These are phyloP conservation scores for Tetramorium bicarinatum DNA, from an alignment of 2,888 invertebrate species.

Conservation along the genomic window DNA sequence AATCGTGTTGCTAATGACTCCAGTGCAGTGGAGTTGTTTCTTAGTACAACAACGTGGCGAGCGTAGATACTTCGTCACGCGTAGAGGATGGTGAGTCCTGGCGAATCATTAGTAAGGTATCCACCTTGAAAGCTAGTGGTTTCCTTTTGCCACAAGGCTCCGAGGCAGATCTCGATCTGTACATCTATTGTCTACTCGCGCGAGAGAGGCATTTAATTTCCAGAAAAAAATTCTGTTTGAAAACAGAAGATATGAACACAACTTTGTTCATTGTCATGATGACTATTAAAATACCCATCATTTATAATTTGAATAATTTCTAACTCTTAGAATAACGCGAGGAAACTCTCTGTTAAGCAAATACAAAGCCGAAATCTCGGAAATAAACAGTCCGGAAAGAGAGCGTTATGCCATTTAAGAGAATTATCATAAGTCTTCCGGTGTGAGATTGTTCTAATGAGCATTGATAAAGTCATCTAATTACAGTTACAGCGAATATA, in stretches of 20 bases:
- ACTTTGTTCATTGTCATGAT: slow-evolving; percentile 6
- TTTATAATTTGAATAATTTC: slow-evolving; percentile 7
- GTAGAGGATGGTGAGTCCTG: slow-evolving; percentile 69
- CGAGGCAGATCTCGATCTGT: slow-evolving; percentile 58
- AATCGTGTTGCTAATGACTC: slow-evolving; percentile 75
- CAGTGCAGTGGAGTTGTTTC: slow-evolving; percentile 70
- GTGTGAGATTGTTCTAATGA: slow-evolving; percentile 45
- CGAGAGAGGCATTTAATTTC: slow-evolving; percentile 17
- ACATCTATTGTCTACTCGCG: slow-evolving; percentile 40
- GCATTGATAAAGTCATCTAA: slow-evolving; percentile 71
- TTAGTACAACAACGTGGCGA: slow-evolving; percentile 71
- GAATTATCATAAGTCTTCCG: not conserved
- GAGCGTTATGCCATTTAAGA: not conserved
- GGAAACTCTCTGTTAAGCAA: not conserved
- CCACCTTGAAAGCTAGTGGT: slow-evolving; percentile 64
- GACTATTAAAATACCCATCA: not conserved
- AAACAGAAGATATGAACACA: not conserved
- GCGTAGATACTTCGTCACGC: slow-evolving; percentile 74
- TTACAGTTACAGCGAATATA: slow-evolving; percentile 63
- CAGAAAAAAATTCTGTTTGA: slow-evolving; percentile 1
- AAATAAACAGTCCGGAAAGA: not conserved
- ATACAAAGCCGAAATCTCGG: not conserved
- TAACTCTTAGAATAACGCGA: not conserved
- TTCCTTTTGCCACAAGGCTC: slow-evolving; percentile 51
- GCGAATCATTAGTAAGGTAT: slow-evolving; percentile 76